These are phyloP conservation scores for Nephila pilipes DNA, from an alignment of 1,140 invertebrate species.

Conservation along the genomic window DNA sequence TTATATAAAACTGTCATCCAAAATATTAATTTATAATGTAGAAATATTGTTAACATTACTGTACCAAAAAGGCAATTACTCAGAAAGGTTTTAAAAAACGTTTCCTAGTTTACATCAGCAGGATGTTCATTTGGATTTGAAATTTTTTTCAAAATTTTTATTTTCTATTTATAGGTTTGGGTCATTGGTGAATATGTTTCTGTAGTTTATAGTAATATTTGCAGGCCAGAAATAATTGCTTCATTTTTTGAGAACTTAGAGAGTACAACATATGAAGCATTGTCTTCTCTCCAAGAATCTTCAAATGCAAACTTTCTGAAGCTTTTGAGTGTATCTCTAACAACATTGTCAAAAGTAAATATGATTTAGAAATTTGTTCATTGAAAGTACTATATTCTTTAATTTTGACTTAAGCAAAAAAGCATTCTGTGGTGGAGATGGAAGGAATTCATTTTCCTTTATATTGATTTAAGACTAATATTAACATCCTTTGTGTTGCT, in stretches of 20 bases:
- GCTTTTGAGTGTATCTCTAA: conserved; percentile 55
- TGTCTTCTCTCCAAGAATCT: conserved; percentile 44
- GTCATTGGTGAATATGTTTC: conserved; percentile 70
- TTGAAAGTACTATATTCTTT: too few species aligned
- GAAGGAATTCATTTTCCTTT: too few species aligned
- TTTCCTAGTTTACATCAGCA: too few species aligned
- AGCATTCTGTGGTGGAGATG: too few species aligned
- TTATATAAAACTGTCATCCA: too few species aligned
- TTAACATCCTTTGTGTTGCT: too few species aligned
- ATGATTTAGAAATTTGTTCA: not conserved
- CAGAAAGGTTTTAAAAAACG: too few species aligned
- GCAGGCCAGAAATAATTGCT: conserved; percentile 66
- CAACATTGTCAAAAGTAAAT: conserved; percentile 65
- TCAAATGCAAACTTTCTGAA: conserved; percentile 63
- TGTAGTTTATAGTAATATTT: conserved; percentile 55
- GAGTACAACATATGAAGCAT: conserved; percentile 65
- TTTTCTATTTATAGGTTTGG: conserved; percentile 54
- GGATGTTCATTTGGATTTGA: not conserved
- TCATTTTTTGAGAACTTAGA: conserved; percentile 73
- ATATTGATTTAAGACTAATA: too few species aligned
- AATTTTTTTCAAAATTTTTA: not conserved
- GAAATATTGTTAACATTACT: too few species aligned
- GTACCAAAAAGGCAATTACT: too few species aligned
- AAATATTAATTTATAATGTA: too few species aligned
- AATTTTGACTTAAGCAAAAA: too few species aligned